phyloP scores from a whole-genome alignment of 2,888 invertebrate genomes.

The Dynastes tityus region DNA sequence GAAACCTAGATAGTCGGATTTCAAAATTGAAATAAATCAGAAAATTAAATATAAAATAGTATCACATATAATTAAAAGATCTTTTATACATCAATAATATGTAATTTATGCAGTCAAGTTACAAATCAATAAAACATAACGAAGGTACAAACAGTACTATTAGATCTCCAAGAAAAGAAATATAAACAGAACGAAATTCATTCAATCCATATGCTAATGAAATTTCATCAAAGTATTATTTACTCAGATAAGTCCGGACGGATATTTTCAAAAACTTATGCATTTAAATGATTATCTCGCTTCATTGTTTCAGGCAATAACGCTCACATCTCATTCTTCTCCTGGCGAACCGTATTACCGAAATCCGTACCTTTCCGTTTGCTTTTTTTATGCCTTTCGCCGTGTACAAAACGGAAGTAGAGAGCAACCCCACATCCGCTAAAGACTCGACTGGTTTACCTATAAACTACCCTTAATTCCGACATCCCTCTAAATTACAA shows the following conservation, averaged over 20 bases:
- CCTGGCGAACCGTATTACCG: not conserved
- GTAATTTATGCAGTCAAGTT: too few species aligned
- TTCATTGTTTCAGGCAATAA: conserved; percentile 42
- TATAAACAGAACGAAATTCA: conserved; percentile 1
- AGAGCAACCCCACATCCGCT: conserved; percentile 64
- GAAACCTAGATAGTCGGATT: too few species aligned
- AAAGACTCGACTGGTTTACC: conserved; percentile 71
- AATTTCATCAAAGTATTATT: conserved; percentile 30
- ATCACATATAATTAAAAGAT: too few species aligned
- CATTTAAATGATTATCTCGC: conserved; percentile 49
- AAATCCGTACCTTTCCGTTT: conserved; percentile 24
- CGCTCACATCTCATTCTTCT: conserved; percentile 10
- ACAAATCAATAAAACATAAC: too few species aligned
- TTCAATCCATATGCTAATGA: conserved; percentile 11
- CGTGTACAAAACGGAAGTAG: conserved; percentile 52
- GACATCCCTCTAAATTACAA: conserved; percentile 73
- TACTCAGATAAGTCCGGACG: not conserved
- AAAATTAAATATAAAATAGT: too few species aligned
- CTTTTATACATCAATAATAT: too few species aligned
- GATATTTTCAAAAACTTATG: conserved; percentile 47
- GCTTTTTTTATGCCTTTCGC: conserved; percentile 43
- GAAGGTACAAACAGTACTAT: too few species aligned
- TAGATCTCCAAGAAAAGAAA: too few species aligned
- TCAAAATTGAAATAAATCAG: too few species aligned
- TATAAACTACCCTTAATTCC: conserved; percentile 73